Base-by-base conservation (phyloP, 1,140 invertebrate species). In the Cataglyphis hispanica region DNA sequence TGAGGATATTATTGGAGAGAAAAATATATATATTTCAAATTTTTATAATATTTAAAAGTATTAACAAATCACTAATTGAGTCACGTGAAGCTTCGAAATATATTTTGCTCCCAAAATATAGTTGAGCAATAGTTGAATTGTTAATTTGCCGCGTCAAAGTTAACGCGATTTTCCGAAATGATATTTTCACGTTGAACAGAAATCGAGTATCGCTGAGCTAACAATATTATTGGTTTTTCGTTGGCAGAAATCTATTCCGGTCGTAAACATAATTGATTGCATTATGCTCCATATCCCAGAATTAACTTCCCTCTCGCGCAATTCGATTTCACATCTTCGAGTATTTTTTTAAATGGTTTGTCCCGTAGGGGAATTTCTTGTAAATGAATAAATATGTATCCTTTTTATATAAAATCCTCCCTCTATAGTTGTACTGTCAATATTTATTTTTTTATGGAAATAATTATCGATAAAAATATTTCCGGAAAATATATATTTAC, bases 191-290 rank as follows among this genome's bases (percentile, higher is more conserved):
- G 53, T 83, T 74, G 61, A 83, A 61, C 19, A 53, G 43, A 11
- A 70, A 70, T 70, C 78, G 66, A 58, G 22, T 70, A 69, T 46
- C 13, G 66, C 13, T 13, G 46, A 16, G 22, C 77, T 81, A 58
- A 70, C 37, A 66, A 22, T 13, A 70, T 74, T 83, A 74, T 83
- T 25, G 78, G 67, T 72, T 83, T 83, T 74, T 81, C 25, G 78
- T 46, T 27, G 27, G n/a, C 25, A 31, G 50, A 72, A 60, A 81
- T 81, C 78, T 81, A 83, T 83, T 83, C 37, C 66, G 22, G 16
- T 74, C 50, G 53, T 74, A 74, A 83, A 83, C 67, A 83, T 74
- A 74, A 72, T 46, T 74, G 78, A 83, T 74, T 72, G 37, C 25
- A 74, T 74, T 81, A 81, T 60, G 19, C 31, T 58, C 19, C 10